Evolutionary conservation across 2,113 vertebrate genomes (phyloP), one percentile per base, ranked within the genome.

Genomic region (Campylomormyrus tamandua): DNA sequence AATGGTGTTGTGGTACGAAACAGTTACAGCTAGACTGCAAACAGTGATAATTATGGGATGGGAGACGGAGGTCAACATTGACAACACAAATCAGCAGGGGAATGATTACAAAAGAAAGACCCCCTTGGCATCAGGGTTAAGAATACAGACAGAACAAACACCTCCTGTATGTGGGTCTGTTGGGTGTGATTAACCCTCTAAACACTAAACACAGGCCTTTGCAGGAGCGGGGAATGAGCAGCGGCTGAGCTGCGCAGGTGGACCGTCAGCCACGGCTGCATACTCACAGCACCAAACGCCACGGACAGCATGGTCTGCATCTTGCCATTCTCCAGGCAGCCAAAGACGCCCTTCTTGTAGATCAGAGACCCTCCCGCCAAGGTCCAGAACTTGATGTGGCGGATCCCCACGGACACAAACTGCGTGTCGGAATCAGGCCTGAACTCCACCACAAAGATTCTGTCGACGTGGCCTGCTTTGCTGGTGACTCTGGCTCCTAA

Each of bases 351-450:
- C 89, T 99, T 99, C 95, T 99, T 99, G 92, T 97, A 98, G 4
- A 99, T 94, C 88, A 99, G 96, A 3, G 98, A 97, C 0, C 98
- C 98, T 90, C 98, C 98, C 4, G 97, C 98, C 93, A 99, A 94
- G 0, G 97, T 98, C 98, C 98, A 99, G 96, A 99, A 99, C 95
- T 99, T 99, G 94, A 99, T 98, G 93, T 99, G 98, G 92, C 99
- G 99, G 90, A 99, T 97, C 56, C 98, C 98, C 9, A 99, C 98
- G 0, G 98, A 99, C 90, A 99, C 98, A 80, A 99, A 99, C 93
- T 99, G 98, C 0, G 97, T 97, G 94, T 99, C 98, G 0, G 98
- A 99, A 93, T 99, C 98, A 0, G 98, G 98, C 89, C 98, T 95
- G 93, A 99, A 99, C 93, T 99, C 98, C 52, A 97, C 97, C 87